Base-by-base conservation (phyloP, 2,888 invertebrate genomes). In the Campoplex capitator region DNA sequence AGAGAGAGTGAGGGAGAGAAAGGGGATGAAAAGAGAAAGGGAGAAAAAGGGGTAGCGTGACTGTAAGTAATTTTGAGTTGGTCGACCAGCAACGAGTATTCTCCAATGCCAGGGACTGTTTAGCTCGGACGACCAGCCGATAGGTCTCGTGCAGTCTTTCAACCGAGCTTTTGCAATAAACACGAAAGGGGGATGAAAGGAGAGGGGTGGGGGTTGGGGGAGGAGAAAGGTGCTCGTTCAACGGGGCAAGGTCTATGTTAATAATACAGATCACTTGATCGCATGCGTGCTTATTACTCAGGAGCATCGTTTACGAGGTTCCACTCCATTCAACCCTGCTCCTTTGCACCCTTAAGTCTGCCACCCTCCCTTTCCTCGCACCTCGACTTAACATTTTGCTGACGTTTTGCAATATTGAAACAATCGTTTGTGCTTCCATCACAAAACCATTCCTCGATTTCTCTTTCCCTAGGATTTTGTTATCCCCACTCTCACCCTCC, bases 161-260 rank as follows among this genome's bases (percentile, higher is more conserved):
- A 77, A 79, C 73, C 86, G 78, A 32, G 86, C 74, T 80, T 76
- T 58, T 86, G 86, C 88, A 88, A 88, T 84, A 88, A 87, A 86
- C 83, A 84, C 82, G 35, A n/a, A 16, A 54, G 16, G 32, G 28
- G 62, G 32, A 28, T 62, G 32, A 32, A 62, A 58, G 23, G 28
- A 11, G 18, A 54, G 38, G 54, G 35, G 54, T n/a, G 11, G 54
- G 38, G 56, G 18, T 54, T n/a, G 73, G 54, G 54, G 35, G 54
- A 54, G 54, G 58, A 48, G 42, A 32, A 71, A 28, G 18, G 11
- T 16, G 73, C 62, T 73, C 77, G 84, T 58, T 78, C 81, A 84
- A 82, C 86, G 89, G 91, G 91, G 91, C 93, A 93, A 93, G 93
- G 93, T 93, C 93, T 93, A 93, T 93, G 93, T 93, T 93, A 93